Evolutionary conservation across 2,113 vertebrate species (phyloP).

Genomic region (Vimba vimba): DNA sequence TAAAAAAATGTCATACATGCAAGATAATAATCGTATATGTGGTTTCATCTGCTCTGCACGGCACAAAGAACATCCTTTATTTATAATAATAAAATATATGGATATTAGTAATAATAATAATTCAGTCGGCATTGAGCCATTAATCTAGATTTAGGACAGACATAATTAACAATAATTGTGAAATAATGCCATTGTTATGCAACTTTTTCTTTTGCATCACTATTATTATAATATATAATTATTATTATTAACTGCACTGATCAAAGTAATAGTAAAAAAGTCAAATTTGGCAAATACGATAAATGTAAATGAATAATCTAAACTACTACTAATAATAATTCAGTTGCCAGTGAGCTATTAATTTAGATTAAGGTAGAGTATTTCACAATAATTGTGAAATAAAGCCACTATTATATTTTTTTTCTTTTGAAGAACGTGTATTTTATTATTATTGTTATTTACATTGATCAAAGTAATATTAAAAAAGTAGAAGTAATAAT

Average conservation of each 20-base stretch:
- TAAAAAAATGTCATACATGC: neutral
- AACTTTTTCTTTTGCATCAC: neutral
- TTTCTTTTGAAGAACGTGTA: too few species aligned
- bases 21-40: neutral
- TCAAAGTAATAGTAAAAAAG: neutral
- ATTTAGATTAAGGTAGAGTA: too few species aligned
- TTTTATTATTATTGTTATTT: too few species aligned
- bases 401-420: too few species aligned
- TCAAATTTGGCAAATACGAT: neutral
- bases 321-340: neutral
- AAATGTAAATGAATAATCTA: neutral
- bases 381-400: too few species aligned
- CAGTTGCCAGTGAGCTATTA: too few species aligned
- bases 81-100: neutral
- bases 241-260: neutral
- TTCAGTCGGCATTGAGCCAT: too few species aligned
- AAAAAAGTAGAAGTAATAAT: too few species aligned
- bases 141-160: neutral
- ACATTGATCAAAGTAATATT: too few species aligned
- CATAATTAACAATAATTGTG: neutral
- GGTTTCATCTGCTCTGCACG: neutral
- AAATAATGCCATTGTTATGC: neutral
- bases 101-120: too few species aligned
- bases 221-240: neutral
- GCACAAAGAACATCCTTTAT: neutral